Base-by-base conservation (phyloP, 2,888 invertebrate genomes). In the Eumacrocentrus americanus region DNA sequence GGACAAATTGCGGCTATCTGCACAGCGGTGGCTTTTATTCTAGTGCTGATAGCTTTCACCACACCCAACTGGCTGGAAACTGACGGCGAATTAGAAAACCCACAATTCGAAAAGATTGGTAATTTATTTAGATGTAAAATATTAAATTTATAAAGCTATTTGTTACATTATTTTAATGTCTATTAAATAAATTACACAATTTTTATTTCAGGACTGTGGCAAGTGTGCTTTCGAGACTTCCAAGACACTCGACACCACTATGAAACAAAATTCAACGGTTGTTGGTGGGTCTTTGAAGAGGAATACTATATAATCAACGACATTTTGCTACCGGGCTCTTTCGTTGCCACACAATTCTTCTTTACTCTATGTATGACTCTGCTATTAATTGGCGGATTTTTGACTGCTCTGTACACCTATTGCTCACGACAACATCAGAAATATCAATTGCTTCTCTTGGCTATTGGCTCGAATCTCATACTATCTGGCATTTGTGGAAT, bases 211-310 rank as follows among this genome's bases (percentile, higher is more conserved):
- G 98, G 98, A 25, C 83, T 98, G 34, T 98, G 98, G 98, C 91
- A 95, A 81, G 94, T 95, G 2, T 98, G 98, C 78, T 94, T 98
- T 72, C 86, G 89, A 71, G 86, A 91, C 44, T 95, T 95, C 77
- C 89, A 91, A 81, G 96, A 97, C 78, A 88, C 91, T 3, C 90
- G 91, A 69, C 89, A 91, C 67, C 87, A 89, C 80, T 97, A 96
- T 81, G 94, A 96, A 73, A 89, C 88, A 3, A 84, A 85, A 54
- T 94, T 94, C 72, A 86, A 84, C 12, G 94, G 94, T 0, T 98
- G 98, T 76, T 95, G 95, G 92, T 98, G 97, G 95, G 92, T 98
- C 62, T 95, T 96, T 75, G 94, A 97, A 81, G 96, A 95, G 80
- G 97, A 98, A 82, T 96, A 94, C 79, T 94, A 95, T 76, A 95